These are phyloP conservation scores for Stegodyphus mimosarum DNA, from an alignment of 1,140 invertebrate species.

Conservation along the genomic window DNA sequence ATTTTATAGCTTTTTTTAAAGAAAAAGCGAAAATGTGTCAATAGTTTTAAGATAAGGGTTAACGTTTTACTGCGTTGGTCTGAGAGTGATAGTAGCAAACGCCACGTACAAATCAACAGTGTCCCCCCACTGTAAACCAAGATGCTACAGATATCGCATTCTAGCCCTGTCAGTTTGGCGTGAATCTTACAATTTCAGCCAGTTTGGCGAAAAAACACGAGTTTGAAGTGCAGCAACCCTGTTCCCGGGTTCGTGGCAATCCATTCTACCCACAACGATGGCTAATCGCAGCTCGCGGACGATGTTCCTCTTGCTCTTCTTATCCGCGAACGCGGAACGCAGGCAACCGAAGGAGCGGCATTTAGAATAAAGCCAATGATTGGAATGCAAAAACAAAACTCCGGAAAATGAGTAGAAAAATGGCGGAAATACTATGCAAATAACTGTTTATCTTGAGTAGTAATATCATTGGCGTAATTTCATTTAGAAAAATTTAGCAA, in stretches of 20 bases:
- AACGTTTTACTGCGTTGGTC: too few relatives aligned
- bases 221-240: slow-evolving; percentile 32
- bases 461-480: neutral
- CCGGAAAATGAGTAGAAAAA: neutral
- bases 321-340: neutral
- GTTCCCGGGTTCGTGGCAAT: slow-evolving; percentile 43
- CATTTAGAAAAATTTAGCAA: slow-evolving; percentile 21
- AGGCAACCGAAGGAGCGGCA: slow-evolving; percentile 8
- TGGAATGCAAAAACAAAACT: neutral
- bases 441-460: too few relatives aligned
- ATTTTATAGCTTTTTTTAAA: too few relatives aligned
- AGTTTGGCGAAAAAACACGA: slow-evolving; percentile 4
- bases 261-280: slow-evolving; percentile 26
- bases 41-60: too few relatives aligned
- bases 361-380: neutral
- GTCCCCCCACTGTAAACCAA: too few relatives aligned
- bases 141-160: too few relatives aligned
- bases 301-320: slow-evolving; percentile 27
- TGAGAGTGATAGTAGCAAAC: too few relatives aligned
- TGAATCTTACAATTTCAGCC: too few relatives aligned
- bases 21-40: too few relatives aligned
- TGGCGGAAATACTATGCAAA: too few relatives aligned
- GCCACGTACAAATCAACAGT: too few relatives aligned
- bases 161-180: too few relatives aligned
- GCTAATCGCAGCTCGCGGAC: slow-evolving; percentile 22